phyloP scores from a whole-genome alignment of 2,797 vertebrate species.

The Loriculus beryllinus region DNA sequence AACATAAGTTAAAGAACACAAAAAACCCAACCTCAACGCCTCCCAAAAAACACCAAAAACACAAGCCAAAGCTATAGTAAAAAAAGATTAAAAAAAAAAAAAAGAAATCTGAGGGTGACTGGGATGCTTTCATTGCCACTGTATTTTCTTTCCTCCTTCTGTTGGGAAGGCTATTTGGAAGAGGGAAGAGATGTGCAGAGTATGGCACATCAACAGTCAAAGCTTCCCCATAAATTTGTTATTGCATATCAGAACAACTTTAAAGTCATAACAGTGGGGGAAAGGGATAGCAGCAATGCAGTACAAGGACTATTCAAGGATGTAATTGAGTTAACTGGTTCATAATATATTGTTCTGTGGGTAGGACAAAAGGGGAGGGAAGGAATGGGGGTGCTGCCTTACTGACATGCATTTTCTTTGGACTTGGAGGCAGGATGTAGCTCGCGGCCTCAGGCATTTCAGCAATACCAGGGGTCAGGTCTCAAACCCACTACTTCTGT shows the following conservation, averaged over 20 bases:
- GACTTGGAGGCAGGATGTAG: background rate
- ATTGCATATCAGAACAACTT: background rate
- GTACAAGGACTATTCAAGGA: background rate
- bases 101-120: fast-evolving
- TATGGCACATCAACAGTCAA: background rate
- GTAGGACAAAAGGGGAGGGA: background rate
- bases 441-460: background rate
- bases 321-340: background rate
- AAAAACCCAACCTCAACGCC: too few relatives aligned
- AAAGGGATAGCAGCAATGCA: background rate
- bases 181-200: background rate
- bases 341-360: background rate
- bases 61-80: background rate
- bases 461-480: background rate
- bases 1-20: background rate
- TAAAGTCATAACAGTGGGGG: background rate
- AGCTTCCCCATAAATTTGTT: background rate
- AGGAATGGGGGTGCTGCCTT: background rate
- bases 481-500: fast-evolving
- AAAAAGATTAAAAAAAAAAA: background rate
- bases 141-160: background rate
- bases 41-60: background rate
- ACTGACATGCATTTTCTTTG: background rate
- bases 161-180: background rate
- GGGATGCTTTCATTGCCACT: background rate